Evolutionary conservation across 2,113 vertebrate genomes (phyloP).

Genomic region (Mastomys natalensis): DNA sequence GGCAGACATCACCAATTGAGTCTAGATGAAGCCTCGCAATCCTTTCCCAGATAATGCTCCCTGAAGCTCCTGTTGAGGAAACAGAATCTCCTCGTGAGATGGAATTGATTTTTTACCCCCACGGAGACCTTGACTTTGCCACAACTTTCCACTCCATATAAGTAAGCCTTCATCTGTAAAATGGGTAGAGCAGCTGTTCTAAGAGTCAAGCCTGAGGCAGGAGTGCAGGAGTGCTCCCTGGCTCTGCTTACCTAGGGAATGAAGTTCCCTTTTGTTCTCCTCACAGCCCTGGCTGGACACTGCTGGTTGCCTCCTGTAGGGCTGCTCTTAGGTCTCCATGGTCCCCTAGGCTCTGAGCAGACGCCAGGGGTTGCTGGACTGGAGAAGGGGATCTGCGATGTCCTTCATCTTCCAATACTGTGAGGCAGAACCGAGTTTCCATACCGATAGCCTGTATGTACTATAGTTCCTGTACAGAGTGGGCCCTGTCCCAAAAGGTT

Average conservation of each 20-base stretch:
- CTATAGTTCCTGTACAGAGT: not conserved
- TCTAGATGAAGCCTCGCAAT: not conserved
- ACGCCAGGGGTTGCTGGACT: not conserved
- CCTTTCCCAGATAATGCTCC: not conserved
- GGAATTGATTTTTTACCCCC: not conserved
- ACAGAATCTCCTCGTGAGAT: not conserved
- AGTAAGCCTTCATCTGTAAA: not conserved
- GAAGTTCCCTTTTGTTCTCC: no score
- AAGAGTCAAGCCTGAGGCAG: not conserved
- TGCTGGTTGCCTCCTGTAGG: no score
- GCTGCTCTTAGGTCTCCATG: not conserved
- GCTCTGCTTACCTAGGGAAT: not conserved
- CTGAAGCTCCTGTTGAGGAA: not conserved
- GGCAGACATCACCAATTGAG: not conserved
- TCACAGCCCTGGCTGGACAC: not conserved
- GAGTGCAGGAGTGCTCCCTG: not conserved
- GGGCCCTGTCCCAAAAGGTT: fast-evolving
- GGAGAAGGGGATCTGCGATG: not conserved
- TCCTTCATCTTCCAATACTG: not conserved
- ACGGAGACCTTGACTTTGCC: not conserved
- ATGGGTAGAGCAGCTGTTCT: not conserved
- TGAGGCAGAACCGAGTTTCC: not conserved
- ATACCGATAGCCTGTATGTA: not conserved
- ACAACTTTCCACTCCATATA: fast-evolving
- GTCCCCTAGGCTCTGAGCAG: not conserved